Percentiles rank a stretch among this genome's conserved stretches.
phyloP scores from a whole-genome alignment of 2,797 vertebrate genomes.

The Steatocranus sp. region DNA sequence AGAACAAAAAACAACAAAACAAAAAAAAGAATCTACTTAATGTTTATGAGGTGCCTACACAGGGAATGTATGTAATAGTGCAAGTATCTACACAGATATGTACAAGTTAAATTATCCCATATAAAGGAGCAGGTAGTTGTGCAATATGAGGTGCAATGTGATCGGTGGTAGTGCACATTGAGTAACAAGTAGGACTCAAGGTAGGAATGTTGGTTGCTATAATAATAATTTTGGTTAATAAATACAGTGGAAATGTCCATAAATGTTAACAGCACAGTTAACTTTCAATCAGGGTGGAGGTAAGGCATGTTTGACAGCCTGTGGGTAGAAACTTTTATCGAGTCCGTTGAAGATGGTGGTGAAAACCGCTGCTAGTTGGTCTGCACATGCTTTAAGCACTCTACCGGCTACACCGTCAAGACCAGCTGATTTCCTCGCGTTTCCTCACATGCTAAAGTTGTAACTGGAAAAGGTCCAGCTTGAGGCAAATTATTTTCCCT shows the following conservation, averaged over 20 bases:
- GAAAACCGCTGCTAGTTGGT: not conserved
- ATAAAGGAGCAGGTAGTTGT: not conserved
- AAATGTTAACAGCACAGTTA: not conserved
- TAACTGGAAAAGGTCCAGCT: constrained; percentile 56
- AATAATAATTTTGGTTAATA: not conserved
- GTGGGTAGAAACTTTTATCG: not conserved
- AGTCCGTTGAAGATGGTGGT: not conserved
- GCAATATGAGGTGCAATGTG: not conserved
- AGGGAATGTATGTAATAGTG: not conserved
- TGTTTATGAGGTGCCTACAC: not conserved
- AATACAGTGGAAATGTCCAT: not conserved
- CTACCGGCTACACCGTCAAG: accelerated
- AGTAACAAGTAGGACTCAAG: accelerated
- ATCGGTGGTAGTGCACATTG: not conserved
- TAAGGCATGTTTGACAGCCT: not conserved
- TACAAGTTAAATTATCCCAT: accelerated
- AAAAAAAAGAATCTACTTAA: not conserved
- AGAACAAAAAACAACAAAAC: accelerated
- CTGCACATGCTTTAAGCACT: not conserved
- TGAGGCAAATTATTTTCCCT: constrained; percentile 21
- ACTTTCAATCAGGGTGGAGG: accelerated
- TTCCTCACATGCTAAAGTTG: constrained; percentile 12
- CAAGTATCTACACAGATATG: not conserved
- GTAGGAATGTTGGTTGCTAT: not conserved
- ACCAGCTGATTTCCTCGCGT: not conserved